Evolutionary conservation across 2,797 vertebrate species (phyloP).

Genomic region (Hippocampus kuda): DNA sequence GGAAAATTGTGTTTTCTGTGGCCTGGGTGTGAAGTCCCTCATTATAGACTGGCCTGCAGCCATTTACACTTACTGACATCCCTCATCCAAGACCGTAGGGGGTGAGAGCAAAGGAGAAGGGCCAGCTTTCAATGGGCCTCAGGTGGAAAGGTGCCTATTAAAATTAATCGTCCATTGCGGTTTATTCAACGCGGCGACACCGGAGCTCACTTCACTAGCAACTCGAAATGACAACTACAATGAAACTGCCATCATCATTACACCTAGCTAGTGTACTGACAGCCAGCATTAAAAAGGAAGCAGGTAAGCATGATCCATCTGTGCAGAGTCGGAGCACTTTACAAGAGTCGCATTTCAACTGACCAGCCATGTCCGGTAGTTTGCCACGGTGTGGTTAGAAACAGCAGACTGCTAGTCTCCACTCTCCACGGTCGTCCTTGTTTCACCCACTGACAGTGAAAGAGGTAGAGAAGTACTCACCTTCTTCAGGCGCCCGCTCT

Average conservation of each 20-base stretch:
- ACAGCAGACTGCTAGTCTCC: background rate
- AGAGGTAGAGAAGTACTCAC: conserved; percentile 57
- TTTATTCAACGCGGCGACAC: conserved; percentile 44
- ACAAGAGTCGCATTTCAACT: background rate
- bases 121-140: conserved; percentile 29
- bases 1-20: background rate
- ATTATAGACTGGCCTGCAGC: conserved; percentile 36
- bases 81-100: conserved; percentile 17
- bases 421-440: background rate
- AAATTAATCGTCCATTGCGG: conserved; percentile 55
- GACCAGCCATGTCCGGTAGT: conserved; percentile 1
- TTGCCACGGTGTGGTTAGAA: background rate
- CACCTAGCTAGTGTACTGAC: conserved; percentile 35
- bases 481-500: conserved; percentile 93
- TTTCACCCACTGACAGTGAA: background rate
- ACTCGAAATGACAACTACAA: conserved; percentile 41
- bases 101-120: conserved; percentile 12
- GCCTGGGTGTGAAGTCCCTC: conserved; percentile 34
- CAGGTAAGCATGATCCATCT: conserved; percentile 35
- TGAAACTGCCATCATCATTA: conserved; percentile 31
- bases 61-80: conserved; percentile 30
- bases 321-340: background rate
- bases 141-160: conserved; percentile 57
- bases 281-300: conserved; percentile 48
- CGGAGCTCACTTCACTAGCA: conserved; percentile 41